Percentiles rank a stretch among this genome's conserved stretches.
Evolutionary conservation across 2,888 invertebrate species (phyloP).

Genomic region (Urechis unicinctus): DNA sequence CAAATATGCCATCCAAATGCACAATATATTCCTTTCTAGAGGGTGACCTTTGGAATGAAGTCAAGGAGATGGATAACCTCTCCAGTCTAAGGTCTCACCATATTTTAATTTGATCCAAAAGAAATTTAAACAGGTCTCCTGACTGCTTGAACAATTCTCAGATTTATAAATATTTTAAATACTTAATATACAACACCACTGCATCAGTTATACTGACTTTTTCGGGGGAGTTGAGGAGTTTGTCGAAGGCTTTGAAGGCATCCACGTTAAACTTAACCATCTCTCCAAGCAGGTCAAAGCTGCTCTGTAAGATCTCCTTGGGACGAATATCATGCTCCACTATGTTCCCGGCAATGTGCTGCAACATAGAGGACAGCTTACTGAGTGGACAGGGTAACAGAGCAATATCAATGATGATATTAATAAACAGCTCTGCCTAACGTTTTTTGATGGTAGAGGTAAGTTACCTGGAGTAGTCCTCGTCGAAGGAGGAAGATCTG

Average conservation of each 20-base stretch:
- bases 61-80: no score
- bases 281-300: constrained; percentile 52
- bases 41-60: no score
- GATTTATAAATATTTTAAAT: not conserved
- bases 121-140: no score
- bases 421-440: not conserved
- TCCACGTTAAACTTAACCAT: constrained; percentile 52
- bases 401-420: not conserved
- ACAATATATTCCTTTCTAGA: no score
- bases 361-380: constrained; percentile 21
- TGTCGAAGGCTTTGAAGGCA: constrained; percentile 49
- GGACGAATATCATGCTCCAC: constrained; percentile 47
- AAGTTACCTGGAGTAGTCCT: constrained; percentile 43
- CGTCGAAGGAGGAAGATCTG: constrained; percentile 49
- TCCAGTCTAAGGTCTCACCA: no score
- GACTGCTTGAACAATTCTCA: not conserved
- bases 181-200: not conserved
- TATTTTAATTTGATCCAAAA: no score
- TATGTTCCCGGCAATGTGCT: constrained; percentile 50
- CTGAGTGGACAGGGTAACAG: constrained; percentile 3
- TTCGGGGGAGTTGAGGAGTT: constrained; percentile 36
- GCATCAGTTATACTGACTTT: constrained; percentile 30
- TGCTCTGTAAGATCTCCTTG: constrained; percentile 51
- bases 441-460: not conserved
- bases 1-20: no score